These are phyloP conservation scores for Nomada hirtipes DNA, from an alignment of 2,888 invertebrate genomes.

Conservation along the genomic window DNA sequence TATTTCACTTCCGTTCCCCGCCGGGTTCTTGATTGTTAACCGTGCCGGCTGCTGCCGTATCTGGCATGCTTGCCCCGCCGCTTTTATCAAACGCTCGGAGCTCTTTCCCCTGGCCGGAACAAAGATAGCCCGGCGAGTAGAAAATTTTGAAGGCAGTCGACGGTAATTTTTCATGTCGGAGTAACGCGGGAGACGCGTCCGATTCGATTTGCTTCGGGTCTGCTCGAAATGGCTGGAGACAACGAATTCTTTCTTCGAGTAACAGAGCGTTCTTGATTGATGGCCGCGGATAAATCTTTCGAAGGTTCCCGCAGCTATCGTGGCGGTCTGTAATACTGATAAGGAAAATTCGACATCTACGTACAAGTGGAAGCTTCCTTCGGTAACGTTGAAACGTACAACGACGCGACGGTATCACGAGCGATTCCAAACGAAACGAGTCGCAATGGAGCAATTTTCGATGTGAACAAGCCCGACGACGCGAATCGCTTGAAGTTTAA, in stretches of 20 bases:
- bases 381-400: constrained; percentile 40
- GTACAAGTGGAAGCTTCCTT: not conserved
- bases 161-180: constrained; percentile 1
- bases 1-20: constrained; percentile 27
- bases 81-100: not conserved
- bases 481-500: constrained; percentile 34
- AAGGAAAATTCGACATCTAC: not conserved
- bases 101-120: not conserved
- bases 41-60: not conserved
- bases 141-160: not conserved
- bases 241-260: no score
- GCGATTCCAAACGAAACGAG: constrained; percentile 7
- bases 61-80: not conserved
- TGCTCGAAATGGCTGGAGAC: no score
- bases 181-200: not conserved
- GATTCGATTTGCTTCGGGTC: not conserved
- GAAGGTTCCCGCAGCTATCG: no score
- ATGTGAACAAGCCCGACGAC: constrained; percentile 11
- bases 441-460: not conserved
- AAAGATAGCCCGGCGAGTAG: not conserved
- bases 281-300: no score
- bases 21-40: constrained; percentile 29
- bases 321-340: no score
- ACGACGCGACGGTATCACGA: constrained; percentile 9
- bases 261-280: no score